Evolutionary conservation across 2,113 vertebrate species (phyloP).

Genomic region (Trochalopteron elliotii): DNA sequence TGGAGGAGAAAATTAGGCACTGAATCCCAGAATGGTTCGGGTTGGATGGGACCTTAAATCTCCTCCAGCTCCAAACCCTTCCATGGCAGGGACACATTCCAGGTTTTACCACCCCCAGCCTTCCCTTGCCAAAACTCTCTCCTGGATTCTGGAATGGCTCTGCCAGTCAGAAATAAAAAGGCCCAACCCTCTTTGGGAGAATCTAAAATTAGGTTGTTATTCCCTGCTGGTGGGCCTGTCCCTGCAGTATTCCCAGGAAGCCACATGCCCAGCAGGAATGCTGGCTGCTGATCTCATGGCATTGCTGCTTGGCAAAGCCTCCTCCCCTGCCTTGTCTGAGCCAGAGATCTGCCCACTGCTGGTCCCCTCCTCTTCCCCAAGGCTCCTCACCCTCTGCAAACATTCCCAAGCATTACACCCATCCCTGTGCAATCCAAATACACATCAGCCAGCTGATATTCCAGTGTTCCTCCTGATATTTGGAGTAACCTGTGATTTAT

Average conservation of each 20-base stretch:
- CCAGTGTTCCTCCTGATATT: not conserved
- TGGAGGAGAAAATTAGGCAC: not conserved
- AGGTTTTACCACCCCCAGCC: not conserved
- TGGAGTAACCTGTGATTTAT: not conserved
- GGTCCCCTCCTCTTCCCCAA: not conserved
- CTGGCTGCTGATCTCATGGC: not conserved
- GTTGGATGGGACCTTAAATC: not conserved
- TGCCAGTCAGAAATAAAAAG: not conserved
- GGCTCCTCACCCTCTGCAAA: not conserved
- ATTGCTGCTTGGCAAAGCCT: not conserved
- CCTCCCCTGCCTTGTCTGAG: not conserved
- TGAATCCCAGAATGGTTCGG: too few relatives aligned
- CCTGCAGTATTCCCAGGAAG: not conserved
- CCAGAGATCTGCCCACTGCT: not conserved
- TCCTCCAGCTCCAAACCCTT: not conserved
- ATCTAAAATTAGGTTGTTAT: not conserved
- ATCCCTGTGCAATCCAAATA: not conserved
- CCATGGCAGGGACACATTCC: not conserved
- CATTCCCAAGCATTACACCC: not conserved
- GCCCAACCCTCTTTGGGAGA: not conserved
- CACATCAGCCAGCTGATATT: not conserved
- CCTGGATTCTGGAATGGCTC: not conserved
- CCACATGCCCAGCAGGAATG: not conserved
- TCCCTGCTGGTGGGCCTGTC: slow-evolving; percentile 9
- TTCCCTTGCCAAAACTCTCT: not conserved